Evolutionary conservation across 2,888 invertebrate genomes (phyloP).

Genomic region (Eupithecia centaureata): DNA sequence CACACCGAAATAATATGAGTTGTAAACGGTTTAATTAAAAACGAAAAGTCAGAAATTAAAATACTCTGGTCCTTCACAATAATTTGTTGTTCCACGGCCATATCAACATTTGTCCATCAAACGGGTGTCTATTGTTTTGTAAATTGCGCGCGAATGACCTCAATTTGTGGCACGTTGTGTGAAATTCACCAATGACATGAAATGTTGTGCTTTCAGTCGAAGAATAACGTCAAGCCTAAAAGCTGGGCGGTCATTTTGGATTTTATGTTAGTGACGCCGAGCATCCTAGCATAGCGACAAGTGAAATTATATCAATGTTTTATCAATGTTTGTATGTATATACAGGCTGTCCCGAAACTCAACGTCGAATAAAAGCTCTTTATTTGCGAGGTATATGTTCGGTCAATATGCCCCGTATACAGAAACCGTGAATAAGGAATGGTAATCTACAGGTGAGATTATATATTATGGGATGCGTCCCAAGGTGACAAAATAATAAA

Average conservation of each 20-base stretch:
- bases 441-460: too few relatives aligned
- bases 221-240: background rate
- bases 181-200: background rate
- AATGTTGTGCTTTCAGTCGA: background rate
- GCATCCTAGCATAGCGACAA: background rate
- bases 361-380: too few relatives aligned
- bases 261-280: too few relatives aligned
- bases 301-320: background rate
- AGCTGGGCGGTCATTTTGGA: background rate
- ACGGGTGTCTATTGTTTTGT: background rate
- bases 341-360: too few relatives aligned
- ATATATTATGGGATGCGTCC: too few relatives aligned
- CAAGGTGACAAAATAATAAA: too few relatives aligned
- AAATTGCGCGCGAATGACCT: background rate
- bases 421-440: too few relatives aligned
- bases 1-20: background rate
- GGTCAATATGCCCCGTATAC: too few relatives aligned
- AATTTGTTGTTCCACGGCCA: background rate
- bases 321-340: background rate
- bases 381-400: too few relatives aligned
- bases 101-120: constrained; percentile 2
- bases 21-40: constrained; percentile 6
- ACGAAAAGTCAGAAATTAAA: background rate
- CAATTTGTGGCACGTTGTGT: background rate
- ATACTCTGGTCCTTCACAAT: background rate